Percentiles rank a stretch among this genome's conserved stretches.
These are phyloP conservation scores for Patiria pectinifera DNA, from an alignment of 53 echinoderm and acorn worm genomes.

Conservation along the genomic window DNA sequence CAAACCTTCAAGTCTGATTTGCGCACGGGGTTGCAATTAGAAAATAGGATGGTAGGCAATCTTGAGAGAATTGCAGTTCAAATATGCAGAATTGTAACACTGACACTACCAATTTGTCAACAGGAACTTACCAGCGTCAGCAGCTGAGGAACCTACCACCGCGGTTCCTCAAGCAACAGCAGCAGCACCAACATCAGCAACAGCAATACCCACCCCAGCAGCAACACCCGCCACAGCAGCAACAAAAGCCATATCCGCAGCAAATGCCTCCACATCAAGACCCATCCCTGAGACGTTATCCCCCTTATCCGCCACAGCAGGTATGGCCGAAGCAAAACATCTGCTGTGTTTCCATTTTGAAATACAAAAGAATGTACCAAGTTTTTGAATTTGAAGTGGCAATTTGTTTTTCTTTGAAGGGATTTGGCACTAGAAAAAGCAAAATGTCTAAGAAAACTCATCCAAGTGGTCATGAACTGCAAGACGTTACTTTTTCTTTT, in stretches of 20 bases:
- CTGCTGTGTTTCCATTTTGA: neutral
- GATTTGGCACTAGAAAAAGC: no score
- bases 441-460: no score
- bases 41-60: neutral
- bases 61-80: neutral
- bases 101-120: neutral
- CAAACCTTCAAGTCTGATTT: no score
- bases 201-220: constrained; percentile 56
- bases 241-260: constrained; percentile 24
- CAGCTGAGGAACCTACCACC: constrained; percentile 85
- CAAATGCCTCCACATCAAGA: constrained; percentile 33
- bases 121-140: constrained; percentile 68
- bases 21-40: neutral
- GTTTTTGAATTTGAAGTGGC: no score
- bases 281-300: constrained; percentile 19
- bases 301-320: constrained; percentile 40
- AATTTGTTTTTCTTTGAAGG: no score
- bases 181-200: constrained; percentile 72
- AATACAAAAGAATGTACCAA: constrained; percentile 3
- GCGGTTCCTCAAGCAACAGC: constrained; percentile 86
- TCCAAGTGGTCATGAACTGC: no score
- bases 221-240: constrained; percentile 42
- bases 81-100: neutral
- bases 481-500: no score
- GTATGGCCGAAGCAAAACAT: neutral